A percentile compares a stretch with the other conserved stretches of the same genome.
phyloP scores from a whole-genome alignment of 2,888 invertebrate species.

The Serripes groenlandicus region DNA sequence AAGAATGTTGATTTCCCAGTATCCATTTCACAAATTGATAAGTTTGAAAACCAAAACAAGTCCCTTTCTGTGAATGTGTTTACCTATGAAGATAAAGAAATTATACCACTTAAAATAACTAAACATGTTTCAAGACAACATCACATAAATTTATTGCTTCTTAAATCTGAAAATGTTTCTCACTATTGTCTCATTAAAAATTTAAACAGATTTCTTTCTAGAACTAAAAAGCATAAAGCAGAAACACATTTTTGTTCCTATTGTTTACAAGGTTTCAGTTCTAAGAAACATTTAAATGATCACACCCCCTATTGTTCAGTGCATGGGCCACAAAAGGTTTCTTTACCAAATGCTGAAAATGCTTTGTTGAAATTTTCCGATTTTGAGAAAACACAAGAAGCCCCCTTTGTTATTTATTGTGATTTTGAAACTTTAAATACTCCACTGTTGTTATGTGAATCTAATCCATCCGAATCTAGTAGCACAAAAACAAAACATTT shows the following conservation, averaged over 20 bases:
- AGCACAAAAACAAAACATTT: neutral
- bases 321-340: constrained; percentile 47
- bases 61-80: constrained; percentile 50
- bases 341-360: constrained; percentile 40
- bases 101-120: constrained; percentile 15
- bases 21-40: constrained; percentile 39
- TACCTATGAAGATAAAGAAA: constrained; percentile 29
- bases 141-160: constrained; percentile 31
- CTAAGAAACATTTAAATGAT: constrained; percentile 31
- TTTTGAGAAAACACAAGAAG: constrained; percentile 45
- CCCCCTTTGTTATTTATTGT: constrained; percentile 55
- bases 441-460: constrained; percentile 35
- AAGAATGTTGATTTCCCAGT: constrained; percentile 30
- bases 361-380: constrained; percentile 45
- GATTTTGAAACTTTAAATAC: constrained; percentile 58
- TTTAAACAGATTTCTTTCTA: constrained; percentile 55
- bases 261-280: constrained; percentile 46
- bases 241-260: constrained; percentile 34
- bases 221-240: neutral
- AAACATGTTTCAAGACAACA: neutral
- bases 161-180: constrained; percentile 38
- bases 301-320: constrained; percentile 47
- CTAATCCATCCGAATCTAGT: constrained; percentile 1
- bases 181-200: constrained; percentile 62
- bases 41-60: constrained; percentile 56